Evolutionary conservation across 1,140 invertebrate species (phyloP), one percentile per base, ranked within the genome.

Genomic region (Metopolophium dirhodum): DNA sequence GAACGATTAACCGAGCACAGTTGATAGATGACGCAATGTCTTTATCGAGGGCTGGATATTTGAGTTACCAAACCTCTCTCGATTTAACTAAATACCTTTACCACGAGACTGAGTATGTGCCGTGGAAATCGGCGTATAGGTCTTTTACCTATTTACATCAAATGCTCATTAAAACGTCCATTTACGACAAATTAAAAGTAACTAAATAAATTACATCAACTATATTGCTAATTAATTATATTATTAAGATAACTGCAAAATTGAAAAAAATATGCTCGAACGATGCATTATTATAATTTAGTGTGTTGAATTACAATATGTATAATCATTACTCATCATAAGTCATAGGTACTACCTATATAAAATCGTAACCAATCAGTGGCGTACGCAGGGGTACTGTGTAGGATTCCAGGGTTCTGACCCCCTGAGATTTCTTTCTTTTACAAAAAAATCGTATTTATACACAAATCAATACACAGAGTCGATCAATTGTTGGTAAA

Each of bases 11-110:
- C 95, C 95, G 98, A 94, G 98, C 98, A 0, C 98, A 99, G 95
- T 95, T 99, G 9, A 96, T 99, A 1, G 98, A 99, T 94, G 98
- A 99, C 95, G 97, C 97, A 0, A 96, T 99, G 94, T 98, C 98
- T 94, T 95, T 99, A 61, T 98, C 98, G 0, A 95, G 97, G n/a
- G 96, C 96, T 22, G 96, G 96, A 26, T 95, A 96, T 83, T 94
- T 98, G 4, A 95, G 96, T 91, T 98, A 98, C 94, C 95, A 96
- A 2, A 96, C 96, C 1, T 97, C 97, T 14, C 95, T 98, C 94
- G 96, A 98, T 94, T 95, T 98, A 0, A 97, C 97, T 0, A 96
- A 96, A 45, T 98, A 98, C 94, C 95, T 98, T 83, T 95, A 94
- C 0, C 96, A 97, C 92, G 98, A 98, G 95, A 96, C 96, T 9